Evolutionary conservation across 2,797 vertebrate species (phyloP), one percentile per base, ranked within the genome.

Genomic region (Garrulus glandarius): DNA sequence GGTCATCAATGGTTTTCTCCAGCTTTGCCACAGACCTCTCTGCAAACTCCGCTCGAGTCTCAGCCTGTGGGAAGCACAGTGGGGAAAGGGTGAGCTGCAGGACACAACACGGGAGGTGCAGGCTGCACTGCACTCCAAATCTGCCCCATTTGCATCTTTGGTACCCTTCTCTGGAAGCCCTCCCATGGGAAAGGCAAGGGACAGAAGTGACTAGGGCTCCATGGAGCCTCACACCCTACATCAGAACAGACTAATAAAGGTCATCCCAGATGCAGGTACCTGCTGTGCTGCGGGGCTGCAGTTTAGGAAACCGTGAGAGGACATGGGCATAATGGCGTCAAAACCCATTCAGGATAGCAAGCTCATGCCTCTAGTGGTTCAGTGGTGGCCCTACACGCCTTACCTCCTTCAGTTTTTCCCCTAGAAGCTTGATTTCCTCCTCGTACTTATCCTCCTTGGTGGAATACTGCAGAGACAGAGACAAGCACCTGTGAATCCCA

Each of bases 401-500:
- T 83, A 99, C 99, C 99, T 99, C 99, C 97, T 99, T 99, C 92
- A 99, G 98, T 94, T 99, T 99, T 95, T 99, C 99, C 60, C 98
- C 99, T 32, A 99, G 98, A 89, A 99, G 98, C 98, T 98, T 98
- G 86, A 99, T 99, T 97, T 99, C 99, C 86, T 99, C 99, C 97
- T 99, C 99, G 1, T 99, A 99, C 96, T 99, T 99, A 96, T 99
- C 99, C 96, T 99, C 99, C 98, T 99, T 99, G 97, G 99, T 99
- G 71, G 99, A 99, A 95, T 99, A 99, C 99, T 99, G 98, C 70
- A 97, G 97, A 95, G 87, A 96, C 63, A 97, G 13, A 97, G n/a
- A 94, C 1, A 15, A 21, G 34, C 13, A 80, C 3, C 36, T 1
- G 1, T 84, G 30, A 65, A 92, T 23, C 19, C 16, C 44, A 44